A percentile compares a stretch with the other conserved stretches of the same genome.
These are phyloP conservation scores for Calyptomena viridis DNA, from an alignment of 2,113 vertebrate species.

Conservation along the genomic window DNA sequence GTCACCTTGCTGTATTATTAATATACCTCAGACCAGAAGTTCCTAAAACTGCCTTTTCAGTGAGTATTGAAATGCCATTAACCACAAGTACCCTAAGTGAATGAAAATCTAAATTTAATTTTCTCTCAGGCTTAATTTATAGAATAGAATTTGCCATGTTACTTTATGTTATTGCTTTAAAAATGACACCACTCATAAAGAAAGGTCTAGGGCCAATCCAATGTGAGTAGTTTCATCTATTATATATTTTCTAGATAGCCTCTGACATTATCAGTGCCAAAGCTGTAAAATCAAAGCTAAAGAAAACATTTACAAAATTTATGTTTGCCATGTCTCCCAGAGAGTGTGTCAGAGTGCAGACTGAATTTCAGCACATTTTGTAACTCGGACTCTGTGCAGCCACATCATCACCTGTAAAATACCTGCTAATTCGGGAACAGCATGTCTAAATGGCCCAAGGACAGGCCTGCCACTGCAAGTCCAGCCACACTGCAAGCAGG, in stretches of 20 bases:
- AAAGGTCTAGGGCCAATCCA: neutral
- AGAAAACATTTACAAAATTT: neutral
- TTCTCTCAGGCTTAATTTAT: neutral
- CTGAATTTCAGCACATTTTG: neutral
- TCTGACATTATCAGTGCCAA: neutral
- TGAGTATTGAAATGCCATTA: neutral
- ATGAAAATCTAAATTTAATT: conserved; percentile 23
- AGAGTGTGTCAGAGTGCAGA: neutral
- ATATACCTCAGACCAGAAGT: neutral
- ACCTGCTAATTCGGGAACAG: neutral
- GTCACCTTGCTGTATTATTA: neutral
- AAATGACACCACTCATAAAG: neutral
- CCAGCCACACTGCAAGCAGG: neutral
- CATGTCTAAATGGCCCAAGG: rapidly evolving
- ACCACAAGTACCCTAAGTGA: neutral
- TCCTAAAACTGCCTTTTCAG: neutral
- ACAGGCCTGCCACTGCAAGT: neutral
- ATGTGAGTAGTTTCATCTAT: neutral
- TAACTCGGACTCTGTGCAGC: rapidly evolving
- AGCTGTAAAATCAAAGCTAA: neutral
- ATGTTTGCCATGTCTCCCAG: neutral
- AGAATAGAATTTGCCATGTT: neutral
- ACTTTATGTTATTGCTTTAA: neutral
- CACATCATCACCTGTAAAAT: neutral
- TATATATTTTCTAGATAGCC: neutral